These are phyloP conservation scores for Malurus elegans DNA, from an alignment of 2,113 vertebrate species.

Conservation along the genomic window DNA sequence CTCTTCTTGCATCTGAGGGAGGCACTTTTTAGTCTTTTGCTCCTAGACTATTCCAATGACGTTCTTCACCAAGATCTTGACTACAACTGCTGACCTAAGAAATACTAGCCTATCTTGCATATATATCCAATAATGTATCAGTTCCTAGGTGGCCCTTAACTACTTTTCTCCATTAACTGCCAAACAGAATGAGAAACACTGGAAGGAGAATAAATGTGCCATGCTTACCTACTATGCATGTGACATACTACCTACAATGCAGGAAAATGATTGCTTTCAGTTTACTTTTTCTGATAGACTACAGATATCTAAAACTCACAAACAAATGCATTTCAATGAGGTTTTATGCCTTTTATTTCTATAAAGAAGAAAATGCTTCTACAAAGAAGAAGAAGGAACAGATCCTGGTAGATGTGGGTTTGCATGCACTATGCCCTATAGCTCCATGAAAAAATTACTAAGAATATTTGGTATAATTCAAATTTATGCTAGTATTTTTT, in stretches of 20 bases:
- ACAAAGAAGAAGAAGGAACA: background rate
- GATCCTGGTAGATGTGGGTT: background rate
- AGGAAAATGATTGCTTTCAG: accelerated
- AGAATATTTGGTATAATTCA: background rate
- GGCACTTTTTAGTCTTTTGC: background rate
- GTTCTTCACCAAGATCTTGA: background rate
- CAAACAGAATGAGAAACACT: background rate
- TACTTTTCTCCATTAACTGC: background rate
- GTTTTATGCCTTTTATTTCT: background rate
- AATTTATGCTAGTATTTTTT: background rate
- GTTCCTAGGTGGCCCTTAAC: background rate
- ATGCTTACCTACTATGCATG: too few species aligned
- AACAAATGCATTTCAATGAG: background rate
- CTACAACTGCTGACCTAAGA: background rate
- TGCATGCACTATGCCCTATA: too few species aligned
- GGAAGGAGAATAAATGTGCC: accelerated
- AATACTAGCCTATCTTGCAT: background rate
- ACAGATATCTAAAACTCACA: background rate
- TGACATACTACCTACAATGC: background rate
- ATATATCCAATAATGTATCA: background rate
- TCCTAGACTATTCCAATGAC: background rate
- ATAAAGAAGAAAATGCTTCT: background rate
- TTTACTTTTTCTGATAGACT: background rate
- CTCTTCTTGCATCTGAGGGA: background rate
- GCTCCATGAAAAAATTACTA: background rate